Evolutionary conservation across 2,113 vertebrate species (phyloP).

Genomic region (Sinocyclocheilus maitianheensis): DNA sequence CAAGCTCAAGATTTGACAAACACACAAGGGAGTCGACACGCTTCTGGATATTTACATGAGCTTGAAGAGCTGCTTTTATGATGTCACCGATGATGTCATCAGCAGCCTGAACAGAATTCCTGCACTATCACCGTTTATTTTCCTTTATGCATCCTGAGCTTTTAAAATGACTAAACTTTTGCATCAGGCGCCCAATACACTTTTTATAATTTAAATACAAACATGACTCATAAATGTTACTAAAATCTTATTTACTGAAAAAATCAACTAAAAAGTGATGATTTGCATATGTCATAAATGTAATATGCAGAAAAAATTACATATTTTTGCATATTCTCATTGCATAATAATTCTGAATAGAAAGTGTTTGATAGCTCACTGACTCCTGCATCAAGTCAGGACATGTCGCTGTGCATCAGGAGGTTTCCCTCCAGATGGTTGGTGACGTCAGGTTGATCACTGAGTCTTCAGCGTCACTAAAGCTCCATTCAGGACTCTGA

Average conservation of each 20-base stretch:
- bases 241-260: background rate
- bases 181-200: background rate
- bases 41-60: background rate
- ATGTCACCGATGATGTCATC: background rate
- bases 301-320: too few species aligned
- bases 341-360: background rate
- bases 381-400: background rate
- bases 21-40: slow-evolving; percentile 41
- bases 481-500: slow-evolving; percentile 51
- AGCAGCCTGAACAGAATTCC: background rate
- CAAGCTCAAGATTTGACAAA: background rate
- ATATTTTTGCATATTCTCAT: background rate
- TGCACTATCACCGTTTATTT: background rate
- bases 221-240: background rate
- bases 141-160: background rate
- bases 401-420: background rate
- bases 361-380: background rate
- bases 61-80: background rate
- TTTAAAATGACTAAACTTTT: background rate
- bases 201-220: background rate
- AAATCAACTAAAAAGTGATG: background rate
- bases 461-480: slow-evolving; percentile 48
- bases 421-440: slow-evolving; percentile 63
- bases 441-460: slow-evolving; percentile 44
- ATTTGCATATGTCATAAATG: background rate